Evolutionary conservation across 2,113 vertebrate genomes (phyloP).

Genomic region (Diphyllodes magnificus): DNA sequence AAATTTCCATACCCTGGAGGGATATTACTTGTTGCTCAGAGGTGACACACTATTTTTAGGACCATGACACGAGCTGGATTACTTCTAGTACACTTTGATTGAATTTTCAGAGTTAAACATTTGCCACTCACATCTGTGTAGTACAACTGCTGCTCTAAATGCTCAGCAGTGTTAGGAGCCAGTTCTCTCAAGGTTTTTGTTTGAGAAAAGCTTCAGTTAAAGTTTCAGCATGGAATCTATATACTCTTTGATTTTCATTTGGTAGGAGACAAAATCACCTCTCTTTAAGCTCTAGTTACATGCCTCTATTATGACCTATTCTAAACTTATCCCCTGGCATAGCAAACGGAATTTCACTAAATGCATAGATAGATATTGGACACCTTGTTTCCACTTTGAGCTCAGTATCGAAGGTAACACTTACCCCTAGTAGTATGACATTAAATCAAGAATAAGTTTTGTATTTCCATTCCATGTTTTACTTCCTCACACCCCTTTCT

Average conservation of each 20-base stretch:
- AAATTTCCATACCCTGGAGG: background rate
- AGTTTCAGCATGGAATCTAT: background rate
- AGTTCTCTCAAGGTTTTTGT: background rate
- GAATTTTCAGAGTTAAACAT: constrained; percentile 1
- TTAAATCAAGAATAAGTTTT: constrained; percentile 64
- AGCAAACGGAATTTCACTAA: constrained; percentile 62
- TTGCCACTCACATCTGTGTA: background rate
- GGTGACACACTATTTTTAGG: constrained; percentile 36
- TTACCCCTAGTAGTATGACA: constrained; percentile 32
- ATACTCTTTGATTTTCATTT: background rate
- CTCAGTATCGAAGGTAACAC: constrained; percentile 60
- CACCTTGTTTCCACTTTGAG: constrained; percentile 69
- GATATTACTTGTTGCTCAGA: background rate
- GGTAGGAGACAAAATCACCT: constrained; percentile 46
- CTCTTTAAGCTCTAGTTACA: constrained; percentile 53
- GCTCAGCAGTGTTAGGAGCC: background rate
- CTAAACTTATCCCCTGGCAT: constrained; percentile 66
- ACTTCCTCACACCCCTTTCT: constrained; percentile 31
- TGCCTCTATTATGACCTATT: constrained; percentile 59
- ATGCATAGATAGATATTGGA: constrained; percentile 68
- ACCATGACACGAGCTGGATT: background rate
- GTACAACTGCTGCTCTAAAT: background rate
- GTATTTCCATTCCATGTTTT: constrained; percentile 60
- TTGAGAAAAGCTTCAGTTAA: background rate
- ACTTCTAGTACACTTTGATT: constrained; percentile 20